phyloP scores from a whole-genome alignment of 2,888 invertebrate species.

The Lepidochitona cinerea region DNA sequence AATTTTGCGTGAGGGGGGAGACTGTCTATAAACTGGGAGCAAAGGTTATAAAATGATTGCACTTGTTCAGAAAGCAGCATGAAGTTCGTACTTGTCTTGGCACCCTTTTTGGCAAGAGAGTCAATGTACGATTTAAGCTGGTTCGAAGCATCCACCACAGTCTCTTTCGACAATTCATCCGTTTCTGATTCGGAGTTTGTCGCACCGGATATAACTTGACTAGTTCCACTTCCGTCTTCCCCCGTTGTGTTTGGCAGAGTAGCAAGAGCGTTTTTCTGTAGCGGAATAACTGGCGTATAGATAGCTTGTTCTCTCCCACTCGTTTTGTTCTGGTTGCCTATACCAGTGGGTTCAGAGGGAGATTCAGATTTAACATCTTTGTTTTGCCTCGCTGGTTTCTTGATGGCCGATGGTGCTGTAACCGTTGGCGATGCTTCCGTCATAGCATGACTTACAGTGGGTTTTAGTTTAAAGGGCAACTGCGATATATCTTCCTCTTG shows the following conservation, averaged over 20 bases:
- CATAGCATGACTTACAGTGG: neutral
- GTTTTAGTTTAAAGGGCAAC: constrained; percentile 12
- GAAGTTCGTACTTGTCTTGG: constrained; percentile 77
- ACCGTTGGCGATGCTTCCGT: constrained; percentile 1
- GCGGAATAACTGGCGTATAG: constrained; percentile 65
- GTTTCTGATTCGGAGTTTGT: constrained; percentile 30
- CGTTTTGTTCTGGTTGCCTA: neutral
- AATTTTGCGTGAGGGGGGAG: constrained; percentile 90
- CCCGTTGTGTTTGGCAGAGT: neutral
- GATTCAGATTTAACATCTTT: neutral
- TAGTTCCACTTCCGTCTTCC: neutral
- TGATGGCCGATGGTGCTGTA: neutral
- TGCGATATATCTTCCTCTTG: constrained; percentile 16
- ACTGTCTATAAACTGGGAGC: constrained; percentile 86
- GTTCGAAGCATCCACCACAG: constrained; percentile 49
- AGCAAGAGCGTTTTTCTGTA: constrained; percentile 51
- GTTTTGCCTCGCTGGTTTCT: neutral
- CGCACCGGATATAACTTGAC: constrained; percentile 6
- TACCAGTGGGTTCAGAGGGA: neutral
- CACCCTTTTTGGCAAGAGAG: constrained; percentile 53
- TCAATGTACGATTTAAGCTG: constrained; percentile 56
- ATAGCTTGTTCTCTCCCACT: neutral
- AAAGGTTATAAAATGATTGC: constrained; percentile 85
- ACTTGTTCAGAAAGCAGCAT: constrained; percentile 84
- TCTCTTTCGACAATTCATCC: constrained; percentile 46